Base-by-base conservation (phyloP, 2,888 invertebrate genomes). In the Thyatira batis region DNA sequence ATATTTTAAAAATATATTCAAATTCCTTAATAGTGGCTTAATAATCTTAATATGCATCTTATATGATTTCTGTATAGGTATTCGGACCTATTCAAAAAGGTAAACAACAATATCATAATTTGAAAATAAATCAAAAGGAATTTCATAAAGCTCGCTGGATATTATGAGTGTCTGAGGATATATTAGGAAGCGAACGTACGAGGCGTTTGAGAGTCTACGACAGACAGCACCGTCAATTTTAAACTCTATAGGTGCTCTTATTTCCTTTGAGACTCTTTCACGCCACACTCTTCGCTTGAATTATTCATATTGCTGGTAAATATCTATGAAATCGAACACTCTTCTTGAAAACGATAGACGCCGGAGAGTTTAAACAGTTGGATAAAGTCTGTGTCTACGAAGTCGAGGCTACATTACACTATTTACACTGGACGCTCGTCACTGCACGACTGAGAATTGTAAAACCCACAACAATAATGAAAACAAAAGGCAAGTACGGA, bases 221-320 rank as follows among this genome's bases (percentile, higher is more conserved):
- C 68, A 72, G 71, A 76, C 67, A 73, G 67, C 73, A 66, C 63
- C 76, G 75, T 80, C 84, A 83, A 85, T 86, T 86, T 85, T 82
- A 82, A 84, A 83, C 80, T 80, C 75, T 79, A 82, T 82, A 82
- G 82, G 73, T 76, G 77, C 76, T 78, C 79, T 82, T 80, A 83
- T 84, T 85, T 77, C 85, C 87, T 88, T 89, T 87, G 87, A 85
- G 84, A 79, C 82, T 84, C 74, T 85, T 84, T 85, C 82, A 73
- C 81, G 76, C 82, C 80, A 78, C 82, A 77, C 80, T 80, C 78
- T 78, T 57, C 57, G 70, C 73, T 73, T 88, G 87, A 87, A 88
- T 89, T 85, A 89, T 88, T 89, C 87, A 89, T 89, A 78, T 67
- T 74, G 73, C 73, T 74, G 69, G 78, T 78, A 84, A 83, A 85